These are phyloP conservation scores for Patagioenas fasciata DNA, from an alignment of 2,113 vertebrate genomes.

Conservation along the genomic window DNA sequence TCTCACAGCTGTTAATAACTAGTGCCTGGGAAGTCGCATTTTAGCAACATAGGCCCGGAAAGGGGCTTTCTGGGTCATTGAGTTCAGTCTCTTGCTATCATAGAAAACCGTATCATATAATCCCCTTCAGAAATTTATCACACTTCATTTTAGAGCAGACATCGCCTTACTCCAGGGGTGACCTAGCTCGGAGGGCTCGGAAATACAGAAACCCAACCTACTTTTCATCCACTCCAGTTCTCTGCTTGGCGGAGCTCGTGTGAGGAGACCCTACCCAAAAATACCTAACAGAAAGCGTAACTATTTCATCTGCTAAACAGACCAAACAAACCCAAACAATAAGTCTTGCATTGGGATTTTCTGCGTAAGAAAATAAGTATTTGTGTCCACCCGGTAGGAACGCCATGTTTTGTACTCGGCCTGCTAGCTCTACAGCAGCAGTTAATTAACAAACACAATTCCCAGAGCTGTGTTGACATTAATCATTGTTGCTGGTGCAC, in stretches of 20 bases:
- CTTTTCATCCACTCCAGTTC: background rate
- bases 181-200: background rate
- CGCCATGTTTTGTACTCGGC: conserved; percentile 62
- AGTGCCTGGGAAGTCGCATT: background rate
- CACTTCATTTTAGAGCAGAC: conserved; percentile 4
- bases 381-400: conserved; percentile 60
- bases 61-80: background rate
- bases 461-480: conserved; percentile 70
- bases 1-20: background rate
- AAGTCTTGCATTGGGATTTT: conserved; percentile 35
- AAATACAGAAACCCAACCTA: background rate
- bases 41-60: background rate
- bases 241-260: background rate
- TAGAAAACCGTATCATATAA: background rate
- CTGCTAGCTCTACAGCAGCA: conserved; percentile 64
- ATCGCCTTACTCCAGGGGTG: background rate
- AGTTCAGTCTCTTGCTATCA: conserved; percentile 27
- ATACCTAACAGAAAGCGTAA: background rate
- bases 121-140: conserved; percentile 33
- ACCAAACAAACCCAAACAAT: conserved; percentile 40
- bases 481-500: conserved; percentile 70
- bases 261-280: background rate
- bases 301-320: background rate
- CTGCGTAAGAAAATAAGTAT: conserved; percentile 57
- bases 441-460: conserved; percentile 74